Base-by-base conservation (phyloP, 2,888 invertebrate genomes). In the Drosophila quinaria region DNA sequence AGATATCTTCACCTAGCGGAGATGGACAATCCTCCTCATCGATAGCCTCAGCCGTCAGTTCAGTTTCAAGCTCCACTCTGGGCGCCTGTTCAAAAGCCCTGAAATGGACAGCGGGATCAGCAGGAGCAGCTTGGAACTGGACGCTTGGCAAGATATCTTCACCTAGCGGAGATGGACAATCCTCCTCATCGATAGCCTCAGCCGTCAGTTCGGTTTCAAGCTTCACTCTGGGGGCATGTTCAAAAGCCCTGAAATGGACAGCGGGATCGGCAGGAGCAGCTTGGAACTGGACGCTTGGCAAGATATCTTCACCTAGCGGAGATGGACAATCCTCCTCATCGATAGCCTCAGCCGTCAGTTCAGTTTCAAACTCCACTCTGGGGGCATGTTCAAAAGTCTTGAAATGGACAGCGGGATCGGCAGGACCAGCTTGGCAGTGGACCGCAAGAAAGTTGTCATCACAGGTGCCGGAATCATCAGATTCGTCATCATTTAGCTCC, bases 361-460 rank as follows among this genome's bases (percentile, higher is more conserved):
- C 33, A 33, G 33, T 49, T 13, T 33, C 49, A 6, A 33, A 19
- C 49, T 49, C 31, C 33, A 49, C 49, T 13, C 8, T 50, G 3
- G 33, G 19, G 1, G 50, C 50, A 13, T 50, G 50, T 4, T 50
- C 50, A 17, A 50, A 50, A 19, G 50, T 13, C 19, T 19, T 50
- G 19, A 50, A 50, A 11, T 50, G 33, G 49, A 33, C 49, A 13
- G 19, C 13, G 17, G 49, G 33, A 5, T 49, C 33, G 19, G 17
- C 49, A 33, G 49, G 31, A 33, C 4, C 49, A 3, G 49, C 19
- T 19, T 50, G 49, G 49, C 11, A 33, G 13, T 50, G 49, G 49
- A 31, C 29, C 13, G 10, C 11, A 11, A 15, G 15, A 17, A 49
- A 49, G 17, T 33, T 17, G 17, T 17, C 33, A 11, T 17, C 47